phyloP scores from a whole-genome alignment of 2,113 vertebrate species.

The Albula goreensis region DNA sequence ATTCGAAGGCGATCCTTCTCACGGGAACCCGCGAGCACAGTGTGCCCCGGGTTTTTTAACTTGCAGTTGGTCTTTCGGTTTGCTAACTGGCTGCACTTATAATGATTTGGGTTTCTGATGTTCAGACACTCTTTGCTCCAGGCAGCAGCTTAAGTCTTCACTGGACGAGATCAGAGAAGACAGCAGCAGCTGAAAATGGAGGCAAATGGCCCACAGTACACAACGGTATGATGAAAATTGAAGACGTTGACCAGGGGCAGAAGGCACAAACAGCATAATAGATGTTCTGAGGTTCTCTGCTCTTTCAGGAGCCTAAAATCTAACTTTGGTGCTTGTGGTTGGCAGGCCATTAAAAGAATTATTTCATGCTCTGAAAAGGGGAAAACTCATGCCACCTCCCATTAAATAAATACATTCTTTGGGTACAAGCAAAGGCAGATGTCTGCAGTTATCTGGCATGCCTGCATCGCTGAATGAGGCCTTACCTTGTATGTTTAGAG shows the following conservation, averaged over 20 bases:
- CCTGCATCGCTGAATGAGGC: background rate
- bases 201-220: slow-evolving; percentile 70
- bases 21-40: slow-evolving; percentile 50
- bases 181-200: slow-evolving; percentile 63
- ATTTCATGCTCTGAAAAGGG: slow-evolving; percentile 67
- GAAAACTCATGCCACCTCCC: slow-evolving; percentile 64
- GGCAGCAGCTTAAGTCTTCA: slow-evolving; percentile 72
- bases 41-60: slow-evolving; percentile 60
- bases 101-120: slow-evolving; percentile 74
- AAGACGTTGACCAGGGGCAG: slow-evolving; percentile 68
- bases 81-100: slow-evolving; percentile 68
- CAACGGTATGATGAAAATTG: slow-evolving; percentile 78
- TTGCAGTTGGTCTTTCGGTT: slow-evolving; percentile 58
- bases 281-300: slow-evolving; percentile 64
- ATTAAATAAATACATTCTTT: slow-evolving; percentile 52
- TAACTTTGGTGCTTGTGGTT: slow-evolving; percentile 64
- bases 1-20: slow-evolving; percentile 32
- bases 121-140: slow-evolving; percentile 68
- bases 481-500: slow-evolving; percentile 76
- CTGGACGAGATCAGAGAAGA: slow-evolving; percentile 61
- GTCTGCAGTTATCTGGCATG: background rate
- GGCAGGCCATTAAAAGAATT: slow-evolving; percentile 78
- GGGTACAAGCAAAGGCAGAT: slow-evolving; percentile 14
- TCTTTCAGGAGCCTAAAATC: slow-evolving; percentile 60
- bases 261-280: slow-evolving; percentile 77